phyloP scores from a whole-genome alignment of 2,888 invertebrate genomes.

The Drosophila gaucha region DNA sequence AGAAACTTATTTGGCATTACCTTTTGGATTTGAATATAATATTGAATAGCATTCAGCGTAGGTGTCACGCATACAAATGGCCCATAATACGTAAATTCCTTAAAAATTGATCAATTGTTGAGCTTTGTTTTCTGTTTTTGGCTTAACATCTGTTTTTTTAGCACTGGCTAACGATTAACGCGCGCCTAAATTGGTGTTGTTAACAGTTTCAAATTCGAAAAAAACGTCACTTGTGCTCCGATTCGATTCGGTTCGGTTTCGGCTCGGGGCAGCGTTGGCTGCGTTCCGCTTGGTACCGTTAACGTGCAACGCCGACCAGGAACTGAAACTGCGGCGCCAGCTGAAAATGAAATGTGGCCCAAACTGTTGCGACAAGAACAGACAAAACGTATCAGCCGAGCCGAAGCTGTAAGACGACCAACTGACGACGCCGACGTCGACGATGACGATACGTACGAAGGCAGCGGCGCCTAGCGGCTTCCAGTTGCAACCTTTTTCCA shows the following conservation, averaged over 20 bases:
- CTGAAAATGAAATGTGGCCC: slow-evolving; percentile 47
- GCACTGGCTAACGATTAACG: slow-evolving; percentile 16
- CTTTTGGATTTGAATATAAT: slow-evolving; percentile 16
- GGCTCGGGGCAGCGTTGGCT: slow-evolving; percentile 16
- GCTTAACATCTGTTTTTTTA: slow-evolving; percentile 10
- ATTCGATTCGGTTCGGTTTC: neutral
- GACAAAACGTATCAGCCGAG: slow-evolving; percentile 35
- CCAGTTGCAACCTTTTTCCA: slow-evolving; percentile 71
- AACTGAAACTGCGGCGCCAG: slow-evolving; percentile 59
- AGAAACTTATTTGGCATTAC: slow-evolving; percentile 21
- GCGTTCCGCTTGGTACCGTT: slow-evolving; percentile 55
- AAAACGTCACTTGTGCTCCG: slow-evolving; percentile 56
- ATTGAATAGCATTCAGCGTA: slow-evolving; percentile 25
- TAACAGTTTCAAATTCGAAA: slow-evolving; percentile 10
- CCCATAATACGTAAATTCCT: neutral
- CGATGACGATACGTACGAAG: slow-evolving; percentile 6
- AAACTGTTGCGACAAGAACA: slow-evolving; percentile 69
- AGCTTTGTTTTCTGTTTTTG: slow-evolving; percentile 2
- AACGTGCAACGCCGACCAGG: slow-evolving; percentile 73
- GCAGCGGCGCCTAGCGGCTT: slow-evolving; percentile 39
- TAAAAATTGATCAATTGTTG: slow-evolving; percentile 13
- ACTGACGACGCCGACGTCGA: slow-evolving; percentile 17
- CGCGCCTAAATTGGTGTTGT: slow-evolving; percentile 7
- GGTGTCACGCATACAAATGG: slow-evolving; percentile 28
- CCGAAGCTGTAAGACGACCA: slow-evolving; percentile 20